Evolutionary conservation across 2,888 invertebrate species (phyloP).

Genomic region (Platynereis dumerilii): DNA sequence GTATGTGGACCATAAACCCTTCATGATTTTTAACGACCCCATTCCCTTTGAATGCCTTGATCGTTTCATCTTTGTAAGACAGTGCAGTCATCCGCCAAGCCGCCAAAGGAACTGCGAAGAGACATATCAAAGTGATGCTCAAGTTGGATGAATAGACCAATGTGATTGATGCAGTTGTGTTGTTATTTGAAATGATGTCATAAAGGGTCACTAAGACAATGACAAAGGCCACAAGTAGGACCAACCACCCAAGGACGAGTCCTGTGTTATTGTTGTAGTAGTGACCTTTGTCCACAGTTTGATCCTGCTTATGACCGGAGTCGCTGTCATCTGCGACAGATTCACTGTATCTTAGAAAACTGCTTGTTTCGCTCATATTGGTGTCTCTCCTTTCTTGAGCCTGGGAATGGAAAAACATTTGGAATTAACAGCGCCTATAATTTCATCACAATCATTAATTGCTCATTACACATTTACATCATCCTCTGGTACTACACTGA

Average conservation of each 20-base stretch:
- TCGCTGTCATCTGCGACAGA: too few relatives aligned
- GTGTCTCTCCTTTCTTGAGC: too few relatives aligned
- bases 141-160: slow-evolving; percentile 2
- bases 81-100: neutral
- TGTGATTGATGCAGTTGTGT: neutral
- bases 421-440: too few relatives aligned
- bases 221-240: neutral
- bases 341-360: too few relatives aligned
- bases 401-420: too few relatives aligned
- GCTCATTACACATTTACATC: too few relatives aligned
- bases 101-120: slow-evolving; percentile 10
- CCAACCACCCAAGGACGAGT: slow-evolving; percentile 3
- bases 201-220: neutral
- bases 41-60: neutral
- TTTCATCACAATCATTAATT: too few relatives aligned
- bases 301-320: too few relatives aligned
- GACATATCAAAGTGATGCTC: slow-evolving; percentile 8
- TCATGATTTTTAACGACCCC: neutral
- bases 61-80: slow-evolving; percentile 8
- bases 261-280: slow-evolving; percentile 16
- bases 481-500: too few relatives aligned
- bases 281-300: too few relatives aligned
- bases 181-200: neutral
- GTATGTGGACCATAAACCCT: neutral
- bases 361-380: too few relatives aligned